A percentile compares a stretch with the other conserved stretches of the same genome.
Evolutionary conservation across 2,113 vertebrate genomes (phyloP).

Genomic region (Oncorhynchus gorbuscha): DNA sequence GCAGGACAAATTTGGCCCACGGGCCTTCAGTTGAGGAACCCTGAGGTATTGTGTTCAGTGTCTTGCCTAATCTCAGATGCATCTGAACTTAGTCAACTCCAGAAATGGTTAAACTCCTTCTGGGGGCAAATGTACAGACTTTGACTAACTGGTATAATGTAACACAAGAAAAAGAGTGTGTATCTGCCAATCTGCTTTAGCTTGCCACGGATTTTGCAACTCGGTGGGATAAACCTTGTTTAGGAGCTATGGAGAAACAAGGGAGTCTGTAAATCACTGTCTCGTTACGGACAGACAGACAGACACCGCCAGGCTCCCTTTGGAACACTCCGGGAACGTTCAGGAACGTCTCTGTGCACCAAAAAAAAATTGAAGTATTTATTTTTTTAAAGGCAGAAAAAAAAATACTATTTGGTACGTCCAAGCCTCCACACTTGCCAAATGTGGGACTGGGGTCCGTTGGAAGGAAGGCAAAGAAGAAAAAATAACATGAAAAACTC

Average conservation of each 20-base stretch:
- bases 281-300: background rate
- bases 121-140: too few species aligned
- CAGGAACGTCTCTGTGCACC: too few species aligned
- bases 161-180: background rate
- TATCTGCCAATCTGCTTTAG: background rate
- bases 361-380: background rate
- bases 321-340: too few species aligned
- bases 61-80: too few species aligned
- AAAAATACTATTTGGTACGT: background rate
- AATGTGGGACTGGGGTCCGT: background rate
- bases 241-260: slow-evolving; percentile 16
- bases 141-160: background rate
- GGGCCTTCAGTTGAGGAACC: too few species aligned
- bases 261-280: slow-evolving; percentile 6
- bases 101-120: too few species aligned
- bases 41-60: too few species aligned
- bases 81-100: too few species aligned
- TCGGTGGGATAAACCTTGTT: slow-evolving; percentile 3
- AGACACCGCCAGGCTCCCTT: too few species aligned
- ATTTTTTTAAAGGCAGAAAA: background rate
- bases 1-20: too few species aligned
- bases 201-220: slow-evolving; percentile 25
- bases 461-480: slow-evolving; percentile 18
- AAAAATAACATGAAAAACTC: slow-evolving; percentile 24
- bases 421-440: background rate